These are phyloP conservation scores for Drosophila guanche DNA, from an alignment of 1,140 invertebrate genomes.

Conservation along the genomic window DNA sequence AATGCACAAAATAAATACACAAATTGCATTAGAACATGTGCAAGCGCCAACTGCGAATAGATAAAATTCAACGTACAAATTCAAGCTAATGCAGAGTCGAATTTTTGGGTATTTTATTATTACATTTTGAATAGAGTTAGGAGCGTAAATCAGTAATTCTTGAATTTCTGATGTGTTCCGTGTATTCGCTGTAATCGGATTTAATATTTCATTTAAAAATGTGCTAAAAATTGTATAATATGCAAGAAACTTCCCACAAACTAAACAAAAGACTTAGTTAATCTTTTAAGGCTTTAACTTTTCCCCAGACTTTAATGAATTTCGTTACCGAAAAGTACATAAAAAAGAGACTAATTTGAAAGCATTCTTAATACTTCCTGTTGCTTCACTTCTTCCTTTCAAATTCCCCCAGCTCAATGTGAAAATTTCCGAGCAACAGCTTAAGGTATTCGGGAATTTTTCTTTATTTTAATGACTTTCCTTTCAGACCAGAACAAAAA, in stretches of 20 bases:
- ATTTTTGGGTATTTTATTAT: background rate
- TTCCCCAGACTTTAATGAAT: too few species aligned
- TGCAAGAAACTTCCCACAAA: too few species aligned
- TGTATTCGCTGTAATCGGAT: too few species aligned
- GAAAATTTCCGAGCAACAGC: constrained; percentile 16
- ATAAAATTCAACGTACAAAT: background rate
- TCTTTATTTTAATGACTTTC: constrained; percentile 41
- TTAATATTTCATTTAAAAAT: too few species aligned
- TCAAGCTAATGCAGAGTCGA: background rate
- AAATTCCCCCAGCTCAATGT: constrained; percentile 23
- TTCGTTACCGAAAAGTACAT: too few species aligned
- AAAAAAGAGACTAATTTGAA: background rate
- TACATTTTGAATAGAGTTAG: too few species aligned
- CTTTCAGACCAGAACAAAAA: background rate
- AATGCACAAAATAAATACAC: constrained; percentile 10
- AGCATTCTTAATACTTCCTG: constrained; percentile 9
- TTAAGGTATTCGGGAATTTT: constrained; percentile 24
- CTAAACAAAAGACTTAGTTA: too few species aligned
- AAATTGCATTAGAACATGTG: constrained; percentile 30
- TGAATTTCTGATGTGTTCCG: too few species aligned
- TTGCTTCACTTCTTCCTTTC: constrained; percentile 1
- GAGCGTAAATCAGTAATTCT: too few species aligned
- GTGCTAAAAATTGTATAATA: too few species aligned
- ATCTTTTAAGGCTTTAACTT: too few species aligned
- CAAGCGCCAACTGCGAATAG: constrained; percentile 11